Conservation (phyloP, 1,140 invertebrate species). For the Drosophila azteca region DNA sequence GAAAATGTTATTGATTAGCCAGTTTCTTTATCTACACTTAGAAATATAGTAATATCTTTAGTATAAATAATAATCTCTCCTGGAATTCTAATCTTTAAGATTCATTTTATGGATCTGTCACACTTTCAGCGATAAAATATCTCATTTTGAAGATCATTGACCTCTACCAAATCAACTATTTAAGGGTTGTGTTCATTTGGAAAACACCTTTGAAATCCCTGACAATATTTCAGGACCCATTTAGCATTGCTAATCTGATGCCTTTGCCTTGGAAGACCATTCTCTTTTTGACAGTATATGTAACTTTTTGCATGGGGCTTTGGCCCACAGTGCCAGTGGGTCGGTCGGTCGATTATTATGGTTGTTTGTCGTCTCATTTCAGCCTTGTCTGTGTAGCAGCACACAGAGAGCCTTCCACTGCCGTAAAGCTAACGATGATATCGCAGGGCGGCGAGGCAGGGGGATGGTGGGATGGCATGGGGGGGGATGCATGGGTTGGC, state of each 20-base stretch:
- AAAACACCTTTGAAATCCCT: background rate
- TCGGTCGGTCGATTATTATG: conserved; percentile 79
- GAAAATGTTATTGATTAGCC: no score
- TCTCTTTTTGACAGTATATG: background rate
- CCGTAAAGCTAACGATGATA: conserved; percentile 27
- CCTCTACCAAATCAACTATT: conserved; percentile 4
- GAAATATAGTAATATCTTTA: no score
- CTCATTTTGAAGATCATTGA: conserved; percentile 38
- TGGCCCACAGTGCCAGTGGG: conserved; percentile 74
- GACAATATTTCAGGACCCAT: conserved; percentile 9
- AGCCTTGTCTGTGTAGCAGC: conserved; percentile 62
- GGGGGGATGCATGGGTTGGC: conserved; percentile 26
- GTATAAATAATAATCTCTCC: no score
- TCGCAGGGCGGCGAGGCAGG: conserved; percentile 21
- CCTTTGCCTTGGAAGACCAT: background rate
- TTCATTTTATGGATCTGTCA: no score
- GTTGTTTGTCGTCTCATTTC: conserved; percentile 76
- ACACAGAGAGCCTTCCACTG: conserved; percentile 47
- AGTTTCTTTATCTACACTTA: no score
- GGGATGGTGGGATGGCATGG: conserved; percentile 5
- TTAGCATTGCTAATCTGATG: conserved; percentile 11
- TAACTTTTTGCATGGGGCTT: conserved; percentile 28
- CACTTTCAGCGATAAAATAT: conserved; percentile 3
- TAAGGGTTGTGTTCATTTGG: conserved; percentile 13
- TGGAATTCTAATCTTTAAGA: no score